Base-by-base conservation (phyloP, 92 coral and sea anemone genomes). In the Epizoanthus illoricatus region DNA sequence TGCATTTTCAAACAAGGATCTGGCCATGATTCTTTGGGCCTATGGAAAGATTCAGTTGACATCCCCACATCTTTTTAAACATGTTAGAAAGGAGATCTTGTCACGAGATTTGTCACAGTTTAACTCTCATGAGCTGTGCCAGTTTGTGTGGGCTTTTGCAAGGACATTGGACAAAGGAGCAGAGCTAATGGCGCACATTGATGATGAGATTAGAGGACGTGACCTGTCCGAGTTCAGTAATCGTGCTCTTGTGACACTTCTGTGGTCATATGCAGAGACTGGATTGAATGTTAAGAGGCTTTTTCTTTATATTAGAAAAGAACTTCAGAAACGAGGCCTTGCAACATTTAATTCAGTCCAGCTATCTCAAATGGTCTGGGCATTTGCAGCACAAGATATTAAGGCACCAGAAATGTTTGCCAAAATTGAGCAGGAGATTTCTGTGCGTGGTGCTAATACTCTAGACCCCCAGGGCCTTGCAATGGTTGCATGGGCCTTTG, bases 101-200 rank as follows among this genome's bases (percentile, higher is more conserved):
- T 79, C 79, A 18, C 58, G 97, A 61, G 94, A 82, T 45, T 62
- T 90, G 63, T 56, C 89, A 39, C 55, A 47, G 41, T 88, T 93
- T 40, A 87, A 81, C 15, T 81, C 92, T 1, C 73, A 84, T 28
- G 94, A 93, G 62, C 85, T 93, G 60, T 88, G 92, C 24, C 91
- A 93, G 69, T 81, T 93, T 74, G 86, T 93, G 57, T 93, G 97
- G 97, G 62, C 97, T n/a, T 90, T 91, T 90, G 94, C 91, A 15
- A 84, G 94, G 62, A 90, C 88, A 15, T 43, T 78, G 65, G 84
- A 80, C 56, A 69, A 33, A 45, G 89, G 94, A 76, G 97, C 94
- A 7, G 90, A 86, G 84, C 88, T 93, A 0, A 80, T 93, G 79
- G 94, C 94, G 7, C 88, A 79, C 7, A 75, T 91, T 13, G 81